Evolutionary conservation across 2,797 vertebrate genomes (phyloP), one percentile per base, ranked within the genome.

Genomic region (Amniataba percoides): DNA sequence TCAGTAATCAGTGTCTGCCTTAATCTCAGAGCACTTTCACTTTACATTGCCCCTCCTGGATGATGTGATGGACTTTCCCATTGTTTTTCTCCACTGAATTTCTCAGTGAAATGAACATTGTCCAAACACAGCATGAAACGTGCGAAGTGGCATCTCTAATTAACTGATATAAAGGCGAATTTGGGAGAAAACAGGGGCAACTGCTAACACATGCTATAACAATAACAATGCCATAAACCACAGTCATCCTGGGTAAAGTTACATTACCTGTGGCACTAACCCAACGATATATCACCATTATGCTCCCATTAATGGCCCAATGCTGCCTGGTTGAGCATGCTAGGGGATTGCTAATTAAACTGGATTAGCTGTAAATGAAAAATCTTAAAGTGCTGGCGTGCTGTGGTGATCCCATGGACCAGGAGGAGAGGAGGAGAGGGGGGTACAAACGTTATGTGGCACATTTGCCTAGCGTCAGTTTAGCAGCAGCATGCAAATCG

Each of bases 401-500:
- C 5, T 48, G 18, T 8, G 6, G 34, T 56, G 46, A 16, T 0
- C 2, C 45, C 1, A 34, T 42, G 9, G 21, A 36, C 11, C n/a
- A n/a, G n/a, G n/a, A n/a, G n/a, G 2, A 34, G 27, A 31, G 27
- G 27, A n/a, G n/a, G n/a, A n/a, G 27, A 5, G 27, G 27, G 27
- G 2, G 21, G 2, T 34, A 65, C 21, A 25, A 6, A 3, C 1
- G 18, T 60, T 59, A 43, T 3, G 8, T 62, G 23, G 46, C 53
- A 14, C 5, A 57, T 81, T 77, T 60, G 42, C 43, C 7, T 56
- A 46, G 42, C 55, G 46, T n/a, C 40, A n/a, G 8, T 42, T 82
- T 65, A 23, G 69, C 71, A 72, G 69, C 66, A 39, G 23, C 34
- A 80, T 51, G 65, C 60, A 85, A 82, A 88, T 81, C 5, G 34